Percentiles rank a stretch among this genome's conserved stretches.
Evolutionary conservation across 2,888 invertebrate species (phyloP).

Genomic region (Dinocampus coccinellae): DNA sequence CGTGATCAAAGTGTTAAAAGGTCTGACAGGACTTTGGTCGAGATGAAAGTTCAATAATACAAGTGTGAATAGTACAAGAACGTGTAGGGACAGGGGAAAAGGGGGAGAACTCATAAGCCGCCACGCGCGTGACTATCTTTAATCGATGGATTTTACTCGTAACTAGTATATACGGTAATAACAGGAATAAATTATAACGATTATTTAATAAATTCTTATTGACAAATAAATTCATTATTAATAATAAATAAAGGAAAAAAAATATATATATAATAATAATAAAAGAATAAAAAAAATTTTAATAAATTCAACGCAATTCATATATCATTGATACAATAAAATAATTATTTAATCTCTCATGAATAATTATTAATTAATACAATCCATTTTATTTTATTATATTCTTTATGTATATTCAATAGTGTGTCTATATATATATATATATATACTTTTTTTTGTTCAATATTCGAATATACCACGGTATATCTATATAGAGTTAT

Average conservation of each 20-base stretch:
- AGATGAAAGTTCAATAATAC: constrained; percentile 1
- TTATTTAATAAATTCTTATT: neutral
- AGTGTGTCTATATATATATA: too few relatives aligned
- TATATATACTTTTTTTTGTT: too few relatives aligned
- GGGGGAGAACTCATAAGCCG: constrained; percentile 14
- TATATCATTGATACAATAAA: too few relatives aligned
- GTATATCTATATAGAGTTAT: neutral
- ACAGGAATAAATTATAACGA: neutral
- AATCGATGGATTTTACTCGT: constrained; percentile 24
- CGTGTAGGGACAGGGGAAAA: too few relatives aligned
- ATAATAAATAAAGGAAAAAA: neutral
- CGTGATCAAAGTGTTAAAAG: constrained; percentile 2
- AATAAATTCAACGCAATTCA: too few relatives aligned
- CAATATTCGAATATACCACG: too few relatives aligned
- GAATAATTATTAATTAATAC: neutral
- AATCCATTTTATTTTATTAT: neutral
- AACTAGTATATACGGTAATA: neutral
- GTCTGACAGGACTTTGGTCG: neutral
- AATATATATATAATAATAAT: neutral
- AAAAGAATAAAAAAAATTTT: too few relatives aligned
- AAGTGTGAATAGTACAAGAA: neutral
- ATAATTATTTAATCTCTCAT: too few relatives aligned
- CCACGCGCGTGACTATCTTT: constrained; percentile 23
- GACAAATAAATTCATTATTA: neutral
- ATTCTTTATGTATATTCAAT: too few relatives aligned